Percentiles rank a stretch among this genome's conserved stretches.
Conservation (phyloP, 2,113 vertebrate species). For the Lepus timidus region DNA sequence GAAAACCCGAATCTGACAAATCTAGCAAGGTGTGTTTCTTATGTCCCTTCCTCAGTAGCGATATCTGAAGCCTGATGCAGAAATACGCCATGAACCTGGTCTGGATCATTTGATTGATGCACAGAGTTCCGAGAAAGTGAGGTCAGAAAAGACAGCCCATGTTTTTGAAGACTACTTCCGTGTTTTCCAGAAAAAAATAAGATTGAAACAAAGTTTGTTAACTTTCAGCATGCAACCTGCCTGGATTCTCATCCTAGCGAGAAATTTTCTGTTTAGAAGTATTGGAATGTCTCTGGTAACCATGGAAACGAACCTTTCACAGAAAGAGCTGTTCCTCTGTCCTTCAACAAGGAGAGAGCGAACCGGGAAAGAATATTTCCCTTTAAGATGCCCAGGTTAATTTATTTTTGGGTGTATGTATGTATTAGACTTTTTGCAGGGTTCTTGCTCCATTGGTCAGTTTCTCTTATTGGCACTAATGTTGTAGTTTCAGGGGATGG, state of each 20-base stretch:
- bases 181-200: too few species aligned
- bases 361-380: background rate
- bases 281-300: slow-evolving; percentile 74
- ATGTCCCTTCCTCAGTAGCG: slow-evolving; percentile 13
- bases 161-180: slow-evolving; percentile 29
- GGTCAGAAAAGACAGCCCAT: background rate
- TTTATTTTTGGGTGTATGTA: background rate
- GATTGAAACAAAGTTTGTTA: background rate
- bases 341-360: background rate
- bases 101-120: background rate
- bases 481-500: background rate
- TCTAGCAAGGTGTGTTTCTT: background rate
- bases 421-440: background rate
- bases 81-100: background rate
- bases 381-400: background rate
- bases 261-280: slow-evolving; percentile 72
- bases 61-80: background rate
- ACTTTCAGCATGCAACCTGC: slow-evolving; percentile 46
- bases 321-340: slow-evolving; percentile 9
- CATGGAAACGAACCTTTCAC: slow-evolving; percentile 73
- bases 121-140: slow-evolving; percentile 38
- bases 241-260: background rate
- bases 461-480: background rate
- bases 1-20: slow-evolving; percentile 10
- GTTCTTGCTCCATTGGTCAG: background rate